A percentile compares a stretch with the other conserved stretches of the same genome.
Evolutionary conservation across 1,140 invertebrate species (phyloP).

Genomic region (Bradynema listronoti): DNA sequence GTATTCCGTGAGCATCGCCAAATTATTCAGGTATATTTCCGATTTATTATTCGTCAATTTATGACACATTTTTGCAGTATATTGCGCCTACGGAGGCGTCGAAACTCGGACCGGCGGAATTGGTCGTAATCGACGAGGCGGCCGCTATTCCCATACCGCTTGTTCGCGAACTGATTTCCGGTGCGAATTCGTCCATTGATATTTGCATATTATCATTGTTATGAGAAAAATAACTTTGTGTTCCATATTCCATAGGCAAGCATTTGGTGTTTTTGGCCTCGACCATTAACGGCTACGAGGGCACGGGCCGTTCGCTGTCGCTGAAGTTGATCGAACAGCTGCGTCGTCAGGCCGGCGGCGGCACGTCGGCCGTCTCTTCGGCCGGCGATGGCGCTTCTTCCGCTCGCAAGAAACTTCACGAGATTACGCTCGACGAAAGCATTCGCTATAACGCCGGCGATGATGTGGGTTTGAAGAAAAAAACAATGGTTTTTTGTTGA

Average conservation of each 20-base stretch:
- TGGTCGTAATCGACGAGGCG: constrained; percentile 95
- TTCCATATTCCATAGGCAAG: constrained; percentile 66
- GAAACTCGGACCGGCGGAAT: constrained; percentile 81
- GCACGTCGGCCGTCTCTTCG: constrained; percentile 32
- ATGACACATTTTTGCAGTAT: constrained; percentile 66
- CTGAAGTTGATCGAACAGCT: constrained; percentile 88
- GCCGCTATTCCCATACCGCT: constrained; percentile 91
- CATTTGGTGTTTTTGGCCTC: constrained; percentile 92
- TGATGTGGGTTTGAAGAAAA: too few relatives aligned
- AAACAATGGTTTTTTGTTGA: too few relatives aligned
- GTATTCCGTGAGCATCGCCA: constrained; percentile 82
- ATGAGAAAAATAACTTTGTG: too few relatives aligned
- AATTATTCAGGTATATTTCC: constrained; percentile 73
- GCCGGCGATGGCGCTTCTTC: too few relatives aligned
- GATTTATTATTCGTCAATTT: constrained; percentile 5
- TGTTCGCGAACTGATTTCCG: constrained; percentile 63
- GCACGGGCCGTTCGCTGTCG: constrained; percentile 88
- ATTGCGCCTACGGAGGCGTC: constrained; percentile 84
- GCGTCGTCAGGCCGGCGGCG: constrained; percentile 59
- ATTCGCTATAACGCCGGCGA: constrained; percentile 86
- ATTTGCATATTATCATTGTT: too few relatives aligned
- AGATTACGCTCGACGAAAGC: constrained; percentile 76
- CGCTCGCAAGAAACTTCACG: constrained; percentile 59
- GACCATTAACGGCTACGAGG: constrained; percentile 97
- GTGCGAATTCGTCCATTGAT: constrained; percentile 8